Percentiles rank a stretch among this genome's conserved stretches.
These are phyloP conservation scores for Tanypteryx hageni DNA, from an alignment of 2,888 invertebrate species.

Conservation along the genomic window DNA sequence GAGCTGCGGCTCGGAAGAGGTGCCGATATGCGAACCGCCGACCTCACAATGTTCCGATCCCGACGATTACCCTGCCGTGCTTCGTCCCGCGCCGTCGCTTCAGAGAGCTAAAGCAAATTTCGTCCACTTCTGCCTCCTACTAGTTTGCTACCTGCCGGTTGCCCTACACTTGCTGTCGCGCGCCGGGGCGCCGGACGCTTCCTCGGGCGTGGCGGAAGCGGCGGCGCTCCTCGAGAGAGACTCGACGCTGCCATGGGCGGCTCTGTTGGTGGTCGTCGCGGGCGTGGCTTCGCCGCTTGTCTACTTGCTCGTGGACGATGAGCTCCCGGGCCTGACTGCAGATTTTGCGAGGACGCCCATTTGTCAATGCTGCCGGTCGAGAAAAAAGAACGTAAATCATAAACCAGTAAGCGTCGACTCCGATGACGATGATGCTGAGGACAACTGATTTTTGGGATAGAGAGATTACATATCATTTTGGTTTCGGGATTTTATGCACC, in stretches of 20 bases:
- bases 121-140: constrained; percentile 52
- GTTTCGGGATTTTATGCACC: neutral
- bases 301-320: constrained; percentile 63
- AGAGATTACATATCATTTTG: constrained; percentile 24
- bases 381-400: constrained; percentile 27
- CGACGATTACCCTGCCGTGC: constrained; percentile 47
- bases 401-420: constrained; percentile 52
- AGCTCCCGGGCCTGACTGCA: constrained; percentile 40
- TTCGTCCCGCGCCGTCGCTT: constrained; percentile 11
- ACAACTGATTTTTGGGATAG: constrained; percentile 18
- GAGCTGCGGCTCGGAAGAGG: constrained; percentile 7
- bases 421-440: constrained; percentile 47
- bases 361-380: constrained; percentile 46
- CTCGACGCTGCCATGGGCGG: constrained; percentile 59
- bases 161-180: constrained; percentile 21
- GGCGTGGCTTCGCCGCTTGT: constrained; percentile 53
- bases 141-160: constrained; percentile 32
- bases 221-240: constrained; percentile 48
- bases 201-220: neutral
- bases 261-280: constrained; percentile 54
- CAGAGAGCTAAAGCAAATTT: constrained; percentile 45
- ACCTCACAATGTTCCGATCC: constrained; percentile 46
- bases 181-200: constrained; percentile 2
- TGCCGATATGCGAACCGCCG: constrained; percentile 50
- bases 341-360: constrained; percentile 35